These are phyloP conservation scores for Ochotona princeps DNA, from an alignment of 2,113 vertebrate genomes.

Conservation along the genomic window DNA sequence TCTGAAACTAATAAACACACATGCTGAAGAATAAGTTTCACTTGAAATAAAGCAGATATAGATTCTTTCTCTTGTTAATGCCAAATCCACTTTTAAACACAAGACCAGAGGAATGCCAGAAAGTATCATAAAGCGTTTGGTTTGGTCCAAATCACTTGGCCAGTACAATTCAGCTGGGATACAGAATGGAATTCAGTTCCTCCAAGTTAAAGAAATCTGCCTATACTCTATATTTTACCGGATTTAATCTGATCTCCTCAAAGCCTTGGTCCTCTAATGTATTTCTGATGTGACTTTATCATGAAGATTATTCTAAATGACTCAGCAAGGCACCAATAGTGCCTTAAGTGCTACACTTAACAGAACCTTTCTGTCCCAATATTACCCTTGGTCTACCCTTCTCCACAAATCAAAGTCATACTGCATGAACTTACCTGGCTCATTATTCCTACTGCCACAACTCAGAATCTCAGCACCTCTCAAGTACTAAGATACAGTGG, in stretches of 20 bases:
- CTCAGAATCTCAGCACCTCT: neutral
- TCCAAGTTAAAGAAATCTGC: conserved; percentile 4
- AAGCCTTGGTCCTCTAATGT: neutral
- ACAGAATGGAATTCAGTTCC: neutral
- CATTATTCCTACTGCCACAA: neutral
- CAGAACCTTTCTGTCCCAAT: neutral
- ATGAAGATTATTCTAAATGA: conserved; percentile 31
- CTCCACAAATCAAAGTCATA: neutral
- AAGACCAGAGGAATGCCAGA: conserved; percentile 3
- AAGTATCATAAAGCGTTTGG: neutral
- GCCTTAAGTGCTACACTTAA: neutral
- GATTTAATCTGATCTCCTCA: neutral
- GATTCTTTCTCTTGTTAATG: neutral
- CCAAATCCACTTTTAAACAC: conserved; percentile 49
- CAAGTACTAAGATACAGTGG: neutral
- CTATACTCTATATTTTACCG: neutral
- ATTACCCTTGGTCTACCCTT: neutral
- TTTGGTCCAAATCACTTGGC: neutral
- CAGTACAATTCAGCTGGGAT: neutral
- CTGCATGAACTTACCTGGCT: neutral
- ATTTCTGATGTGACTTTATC: conserved; percentile 10
- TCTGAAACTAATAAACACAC: neutral
- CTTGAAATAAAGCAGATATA: conserved; percentile 3
- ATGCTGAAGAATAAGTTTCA: neutral
- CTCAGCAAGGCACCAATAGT: neutral